Evolutionary conservation across 2,797 vertebrate species (phyloP).

Genomic region (Antrozous pallidus): DNA sequence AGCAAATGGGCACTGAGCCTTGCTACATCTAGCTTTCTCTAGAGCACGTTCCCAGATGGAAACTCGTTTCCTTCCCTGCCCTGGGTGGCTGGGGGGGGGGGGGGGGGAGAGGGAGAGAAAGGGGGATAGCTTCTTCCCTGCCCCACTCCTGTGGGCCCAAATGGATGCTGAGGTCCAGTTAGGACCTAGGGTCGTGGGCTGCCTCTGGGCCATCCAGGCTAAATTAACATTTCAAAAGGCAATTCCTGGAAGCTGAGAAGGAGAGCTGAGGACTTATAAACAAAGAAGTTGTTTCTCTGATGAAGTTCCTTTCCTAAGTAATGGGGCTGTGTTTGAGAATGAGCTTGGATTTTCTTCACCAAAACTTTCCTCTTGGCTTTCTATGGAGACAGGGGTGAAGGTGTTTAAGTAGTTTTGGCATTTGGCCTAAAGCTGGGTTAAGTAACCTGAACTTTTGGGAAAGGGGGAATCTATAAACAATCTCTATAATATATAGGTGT

Average conservation of each 20-base stretch:
- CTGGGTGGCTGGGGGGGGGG: not conserved
- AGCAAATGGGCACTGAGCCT: constrained; percentile 58
- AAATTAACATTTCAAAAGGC: constrained; percentile 87
- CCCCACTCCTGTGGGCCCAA: constrained; percentile 63
- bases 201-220: constrained; percentile 70
- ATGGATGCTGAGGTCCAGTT: constrained; percentile 52
- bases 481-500: not conserved
- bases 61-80: constrained; percentile 64
- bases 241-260: constrained; percentile 65
- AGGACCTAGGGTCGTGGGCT: constrained; percentile 64
- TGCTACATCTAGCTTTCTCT: constrained; percentile 60
- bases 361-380: constrained; percentile 61
- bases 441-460: constrained; percentile 56
- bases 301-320: constrained; percentile 75
- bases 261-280: constrained; percentile 73
- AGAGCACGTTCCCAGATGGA: constrained; percentile 70
- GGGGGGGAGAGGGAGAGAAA: too few species aligned
- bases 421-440: constrained; percentile 56
- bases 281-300: constrained; percentile 76
- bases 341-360: constrained; percentile 53
- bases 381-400: constrained; percentile 52
- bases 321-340: constrained; percentile 59
- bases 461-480: not conserved
- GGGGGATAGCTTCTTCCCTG: constrained; percentile 11
- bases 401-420: constrained; percentile 45